A percentile compares a stretch with the other conserved stretches of the same genome.
phyloP scores from a whole-genome alignment of 2,888 invertebrate species.

The Alsophila aescularia region DNA sequence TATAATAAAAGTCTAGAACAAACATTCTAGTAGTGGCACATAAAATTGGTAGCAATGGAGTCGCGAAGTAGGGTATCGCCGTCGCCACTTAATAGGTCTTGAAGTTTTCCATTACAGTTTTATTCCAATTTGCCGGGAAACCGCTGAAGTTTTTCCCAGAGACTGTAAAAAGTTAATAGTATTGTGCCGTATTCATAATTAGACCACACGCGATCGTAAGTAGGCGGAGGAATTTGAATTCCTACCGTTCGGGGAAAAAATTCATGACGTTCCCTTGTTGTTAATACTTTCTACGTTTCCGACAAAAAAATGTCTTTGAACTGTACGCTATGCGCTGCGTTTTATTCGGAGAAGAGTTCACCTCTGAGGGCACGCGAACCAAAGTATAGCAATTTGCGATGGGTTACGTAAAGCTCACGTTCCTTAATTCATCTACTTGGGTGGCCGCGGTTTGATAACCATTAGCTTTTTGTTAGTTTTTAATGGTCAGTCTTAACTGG shows the following conservation, averaged over 20 bases:
- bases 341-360: conserved; percentile 71
- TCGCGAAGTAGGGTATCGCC: conserved; percentile 62
- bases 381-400: conserved; percentile 71
- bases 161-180: conserved; percentile 53
- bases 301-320: conserved; percentile 76
- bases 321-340: conserved; percentile 67
- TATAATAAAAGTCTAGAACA: conserved; percentile 32
- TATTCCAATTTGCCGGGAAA: conserved; percentile 64
- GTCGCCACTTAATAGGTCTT: conserved; percentile 60
- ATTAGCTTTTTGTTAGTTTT: conserved; percentile 72
- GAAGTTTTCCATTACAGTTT: conserved; percentile 63
- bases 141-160: conserved; percentile 51
- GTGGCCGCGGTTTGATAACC: conserved; percentile 73
- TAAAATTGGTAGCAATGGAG: conserved; percentile 62
- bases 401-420: conserved; percentile 75
- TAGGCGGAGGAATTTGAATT: conserved; percentile 77
- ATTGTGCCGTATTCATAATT: conserved; percentile 72
- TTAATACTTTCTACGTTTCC: conserved; percentile 73
- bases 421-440: conserved; percentile 74
- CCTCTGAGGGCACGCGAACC: conserved; percentile 61
- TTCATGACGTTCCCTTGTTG: conserved; percentile 66
- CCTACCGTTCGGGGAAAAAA: conserved; percentile 74
- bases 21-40: conserved; percentile 51
- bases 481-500: conserved; percentile 69
- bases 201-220: conserved; percentile 82